phyloP scores from a whole-genome alignment of 2,888 invertebrate species.

The Syritta pipiens region DNA sequence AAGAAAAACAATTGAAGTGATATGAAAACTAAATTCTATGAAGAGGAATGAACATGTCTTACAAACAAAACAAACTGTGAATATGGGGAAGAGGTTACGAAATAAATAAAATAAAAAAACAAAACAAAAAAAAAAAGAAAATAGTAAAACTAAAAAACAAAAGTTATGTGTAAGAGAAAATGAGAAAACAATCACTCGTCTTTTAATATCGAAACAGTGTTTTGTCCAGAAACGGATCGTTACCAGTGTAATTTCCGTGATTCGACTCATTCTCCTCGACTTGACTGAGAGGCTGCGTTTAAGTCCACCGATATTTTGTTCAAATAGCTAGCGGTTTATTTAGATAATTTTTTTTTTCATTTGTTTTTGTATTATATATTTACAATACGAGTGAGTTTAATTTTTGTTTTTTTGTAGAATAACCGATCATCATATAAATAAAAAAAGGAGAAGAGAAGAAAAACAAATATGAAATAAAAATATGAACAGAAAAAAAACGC shows the following conservation, averaged over 20 bases:
- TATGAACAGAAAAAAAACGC: conserved; percentile 40
- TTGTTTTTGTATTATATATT: conserved; percentile 40
- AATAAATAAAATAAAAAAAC: conserved; percentile 45
- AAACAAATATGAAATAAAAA: conserved; percentile 63
- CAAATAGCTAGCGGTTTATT: conserved; percentile 85
- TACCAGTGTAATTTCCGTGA: conserved; percentile 91
- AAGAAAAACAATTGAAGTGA: conserved; percentile 15
- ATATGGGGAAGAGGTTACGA: conserved; percentile 20
- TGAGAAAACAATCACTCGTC: conserved; percentile 75
- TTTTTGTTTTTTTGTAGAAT: conserved; percentile 42
- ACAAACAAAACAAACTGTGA: conserved; percentile 15
- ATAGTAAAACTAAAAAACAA: no score
- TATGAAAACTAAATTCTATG: conserved; percentile 1
- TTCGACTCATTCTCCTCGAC: conserved; percentile 90
- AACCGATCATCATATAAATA: conserved; percentile 62
- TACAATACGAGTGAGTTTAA: conserved; percentile 45
- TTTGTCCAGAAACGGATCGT: conserved; percentile 80
- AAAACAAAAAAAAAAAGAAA: conserved; percentile 44
- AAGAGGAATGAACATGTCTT: conserved; percentile 9
- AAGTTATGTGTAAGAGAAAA: conserved; percentile 59
- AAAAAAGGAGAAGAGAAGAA: conserved; percentile 66
- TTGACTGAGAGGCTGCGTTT: conserved; percentile 88
- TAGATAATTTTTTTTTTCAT: conserved; percentile 38
- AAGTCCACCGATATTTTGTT: conserved; percentile 92
- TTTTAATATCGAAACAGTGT: conserved; percentile 75